A percentile compares a stretch with the other conserved stretches of the same genome.
Evolutionary conservation across 1,140 invertebrate species (phyloP).

Genomic region (Hydropsyche tenuis): DNA sequence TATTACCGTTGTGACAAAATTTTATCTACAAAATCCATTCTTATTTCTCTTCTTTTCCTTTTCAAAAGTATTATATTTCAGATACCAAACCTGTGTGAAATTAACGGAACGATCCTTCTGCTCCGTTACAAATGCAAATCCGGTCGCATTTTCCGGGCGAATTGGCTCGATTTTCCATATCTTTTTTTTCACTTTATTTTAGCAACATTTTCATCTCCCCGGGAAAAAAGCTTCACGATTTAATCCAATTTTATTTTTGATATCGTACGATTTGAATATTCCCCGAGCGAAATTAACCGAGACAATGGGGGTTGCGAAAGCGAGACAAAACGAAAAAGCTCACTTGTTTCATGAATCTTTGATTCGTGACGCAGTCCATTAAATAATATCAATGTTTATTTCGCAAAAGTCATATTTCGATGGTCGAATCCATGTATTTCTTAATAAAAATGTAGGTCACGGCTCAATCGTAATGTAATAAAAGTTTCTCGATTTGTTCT

Average conservation of each 20-base stretch:
- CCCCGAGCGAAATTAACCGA: conserved; percentile 8
- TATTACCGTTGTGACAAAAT: no score
- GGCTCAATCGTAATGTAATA: no score
- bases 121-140: conserved; percentile 20
- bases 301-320: neutral
- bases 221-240: neutral
- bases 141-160: conserved; percentile 18
- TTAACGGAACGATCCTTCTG: conserved; percentile 3
- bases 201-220: neutral
- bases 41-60: no score
- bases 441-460: no score
- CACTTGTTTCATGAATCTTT: no score
- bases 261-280: conserved; percentile 11
- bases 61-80: no score
- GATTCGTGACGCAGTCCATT: no score
- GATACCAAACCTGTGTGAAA: neutral
- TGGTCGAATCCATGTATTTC: no score
- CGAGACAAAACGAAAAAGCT: neutral
- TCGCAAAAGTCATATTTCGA: no score
- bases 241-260: neutral
- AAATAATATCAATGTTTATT: no score
- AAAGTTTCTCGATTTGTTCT: no score
- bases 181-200: neutral
- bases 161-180: conserved; percentile 1
- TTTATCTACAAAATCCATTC: no score